phyloP scores from a whole-genome alignment of 2,113 vertebrate species.

The Clarias magur region DNA sequence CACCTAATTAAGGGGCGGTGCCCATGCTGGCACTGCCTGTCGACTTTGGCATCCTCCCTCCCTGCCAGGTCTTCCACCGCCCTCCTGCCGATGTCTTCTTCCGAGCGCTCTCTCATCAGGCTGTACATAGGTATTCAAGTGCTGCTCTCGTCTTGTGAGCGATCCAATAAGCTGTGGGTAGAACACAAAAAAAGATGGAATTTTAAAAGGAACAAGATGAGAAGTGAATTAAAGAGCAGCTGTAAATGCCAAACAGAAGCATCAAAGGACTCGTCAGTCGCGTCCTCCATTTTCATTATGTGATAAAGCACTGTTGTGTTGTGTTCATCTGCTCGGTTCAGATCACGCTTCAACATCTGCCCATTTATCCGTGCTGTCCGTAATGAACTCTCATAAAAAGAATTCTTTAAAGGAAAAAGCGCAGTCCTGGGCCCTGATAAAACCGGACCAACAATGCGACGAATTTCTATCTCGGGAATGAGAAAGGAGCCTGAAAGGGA shows the following conservation, averaged over 20 bases:
- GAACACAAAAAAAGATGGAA: neutral
- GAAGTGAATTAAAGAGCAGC: neutral
- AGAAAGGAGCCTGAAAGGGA: neutral
- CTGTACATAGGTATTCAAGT: neutral
- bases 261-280: neutral
- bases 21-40: slow-evolving; percentile 40
- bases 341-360: neutral
- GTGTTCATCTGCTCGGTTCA: neutral
- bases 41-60: slow-evolving; percentile 16
- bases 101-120: neutral
- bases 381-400: slow-evolving; percentile 8
- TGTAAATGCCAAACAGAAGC: neutral
- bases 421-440: neutral
- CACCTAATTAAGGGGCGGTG: slow-evolving; percentile 65
- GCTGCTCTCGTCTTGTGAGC: neutral
- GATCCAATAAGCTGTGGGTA: slow-evolving; percentile 1
- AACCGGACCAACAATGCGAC: neutral
- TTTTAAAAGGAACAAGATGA: neutral
- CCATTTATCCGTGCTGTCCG: slow-evolving; percentile 3
- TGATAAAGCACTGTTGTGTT: slow-evolving; percentile 8
- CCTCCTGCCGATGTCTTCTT: neutral
- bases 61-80: slow-evolving; percentile 45
- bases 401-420: slow-evolving; percentile 14
- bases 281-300: slow-evolving; percentile 10
- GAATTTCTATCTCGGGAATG: neutral